A percentile compares a stretch with the other conserved stretches of the same genome.
These are phyloP conservation scores for Crenuchus spilurus DNA, from an alignment of 2,797 vertebrate genomes.

Conservation along the genomic window DNA sequence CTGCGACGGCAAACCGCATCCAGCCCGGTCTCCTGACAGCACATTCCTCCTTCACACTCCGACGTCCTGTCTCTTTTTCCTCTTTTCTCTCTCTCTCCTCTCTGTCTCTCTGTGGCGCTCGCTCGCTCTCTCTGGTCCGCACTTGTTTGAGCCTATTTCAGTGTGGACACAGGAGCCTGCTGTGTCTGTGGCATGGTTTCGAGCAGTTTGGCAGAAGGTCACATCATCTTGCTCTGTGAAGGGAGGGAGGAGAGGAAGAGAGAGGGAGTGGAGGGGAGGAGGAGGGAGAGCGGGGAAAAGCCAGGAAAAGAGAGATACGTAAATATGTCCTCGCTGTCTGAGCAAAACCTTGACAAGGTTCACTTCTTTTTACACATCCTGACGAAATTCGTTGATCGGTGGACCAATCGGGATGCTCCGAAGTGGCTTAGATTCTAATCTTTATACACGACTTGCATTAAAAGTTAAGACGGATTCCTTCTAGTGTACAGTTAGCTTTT, in stretches of 20 bases:
- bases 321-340: no score
- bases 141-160: constrained; percentile 84
- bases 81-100: constrained; percentile 29
- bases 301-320: constrained; percentile 16
- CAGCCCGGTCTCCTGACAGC: constrained; percentile 71
- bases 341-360: no score
- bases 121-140: constrained; percentile 53
- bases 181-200: constrained; percentile 79
- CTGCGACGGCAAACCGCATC: constrained; percentile 77
- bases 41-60: constrained; percentile 74
- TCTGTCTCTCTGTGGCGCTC: constrained; percentile 51
- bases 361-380: no score
- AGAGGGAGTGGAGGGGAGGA: constrained; percentile 22
- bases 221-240: constrained; percentile 72
- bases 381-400: no score
- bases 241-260: constrained; percentile 47
- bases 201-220: constrained; percentile 86
- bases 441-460: no score
- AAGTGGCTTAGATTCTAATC: no score
- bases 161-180: constrained; percentile 73
- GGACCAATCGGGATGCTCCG: no score
- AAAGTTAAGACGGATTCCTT: no score
- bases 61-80: constrained; percentile 61
- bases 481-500: no score
- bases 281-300: constrained; percentile 29